Base-by-base conservation (phyloP, 2,888 invertebrate species). In the Corythucha ciliata region DNA sequence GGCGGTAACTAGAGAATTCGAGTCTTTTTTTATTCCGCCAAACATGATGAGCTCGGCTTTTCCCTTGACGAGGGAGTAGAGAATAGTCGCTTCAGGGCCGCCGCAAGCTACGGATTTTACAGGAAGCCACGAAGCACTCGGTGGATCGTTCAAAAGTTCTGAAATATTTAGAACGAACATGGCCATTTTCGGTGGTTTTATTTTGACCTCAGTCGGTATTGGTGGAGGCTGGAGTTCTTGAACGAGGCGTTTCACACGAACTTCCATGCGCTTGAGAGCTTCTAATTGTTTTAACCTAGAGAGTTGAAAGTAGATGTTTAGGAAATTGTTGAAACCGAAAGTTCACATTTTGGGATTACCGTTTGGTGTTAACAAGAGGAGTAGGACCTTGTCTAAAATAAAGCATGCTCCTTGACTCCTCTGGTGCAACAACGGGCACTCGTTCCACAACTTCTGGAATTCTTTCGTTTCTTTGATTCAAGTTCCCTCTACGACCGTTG, bases 1-100 rank as follows among this genome's bases (percentile, higher is more conserved):
- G 2, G 53, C 49, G 12, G 48, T 40, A 22, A 52, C 54, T 24
- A 60, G 50, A 16, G 58, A 40, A 14, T 42, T 52, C 14, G 57
- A 53, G 66, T 86, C 84, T 67, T 87, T 88, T 62, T 84, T 81
- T 59, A 94, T 88, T 52, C 94, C 96, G n/a, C 94, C 94, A 72
- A 96, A 94, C 76, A 96, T 83, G 48, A 96, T 82, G 24, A 96
- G 70, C 72, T 96, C 94, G 10, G 89, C 89, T 65, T 89, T 83
- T 12, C 92, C 94, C 58, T 83, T 79, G 4, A 91, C 83, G 61
- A 94, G 74, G 26, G 90, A 84, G 66, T 93, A 93, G 63, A 93
- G 76, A 59, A 93, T 85, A 42, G 90, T 79, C 65, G 93, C 89
- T 65, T 91, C 89, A 0, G 94, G 92, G 24, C 81, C 80, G 36